phyloP scores from a whole-genome alignment of 1,140 invertebrate genomes.

The Phocides pigmalion region DNA sequence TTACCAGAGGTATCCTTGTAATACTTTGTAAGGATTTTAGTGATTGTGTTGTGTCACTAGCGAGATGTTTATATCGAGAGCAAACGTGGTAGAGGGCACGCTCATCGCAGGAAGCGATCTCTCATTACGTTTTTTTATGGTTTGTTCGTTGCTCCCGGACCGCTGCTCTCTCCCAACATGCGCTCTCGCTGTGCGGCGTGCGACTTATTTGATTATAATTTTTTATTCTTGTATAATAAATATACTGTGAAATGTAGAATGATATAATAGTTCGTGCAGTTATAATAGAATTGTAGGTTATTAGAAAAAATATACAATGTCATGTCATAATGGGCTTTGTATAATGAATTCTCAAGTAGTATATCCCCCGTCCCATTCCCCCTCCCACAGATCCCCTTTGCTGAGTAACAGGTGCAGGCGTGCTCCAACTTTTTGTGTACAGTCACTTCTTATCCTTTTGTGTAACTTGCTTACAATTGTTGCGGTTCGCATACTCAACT shows the following conservation, averaged over 20 bases:
- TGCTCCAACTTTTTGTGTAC: conserved; percentile 17
- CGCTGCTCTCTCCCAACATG: conserved; percentile 38
- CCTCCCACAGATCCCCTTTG: conserved; percentile 4
- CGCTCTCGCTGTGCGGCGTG: conserved; percentile 39
- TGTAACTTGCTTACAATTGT: neutral
- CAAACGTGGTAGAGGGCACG: conserved; percentile 41
- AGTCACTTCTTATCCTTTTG: conserved; percentile 2
- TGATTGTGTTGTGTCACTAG: conserved; percentile 8
- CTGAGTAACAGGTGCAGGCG: conserved; percentile 28
- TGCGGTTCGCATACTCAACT: neutral
- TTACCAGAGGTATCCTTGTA: too few relatives aligned
- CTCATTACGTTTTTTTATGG: conserved; percentile 80
- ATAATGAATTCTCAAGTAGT: neutral
- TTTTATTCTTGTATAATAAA: neutral
- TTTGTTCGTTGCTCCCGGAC: conserved; percentile 69
- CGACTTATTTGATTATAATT: conserved; percentile 31
- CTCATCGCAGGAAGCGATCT: conserved; percentile 76
- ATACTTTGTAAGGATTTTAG: neutral
- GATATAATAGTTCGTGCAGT: too few relatives aligned
- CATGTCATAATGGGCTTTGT: neutral
- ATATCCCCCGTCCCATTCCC: conserved; percentile 4
- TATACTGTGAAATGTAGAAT: too few relatives aligned
- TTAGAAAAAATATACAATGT: too few relatives aligned
- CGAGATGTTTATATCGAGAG: conserved; percentile 29
- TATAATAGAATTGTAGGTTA: too few relatives aligned